These are phyloP conservation scores for Dicentrarchus labrax DNA, from an alignment of 2,113 vertebrate species.

Conservation along the genomic window DNA sequence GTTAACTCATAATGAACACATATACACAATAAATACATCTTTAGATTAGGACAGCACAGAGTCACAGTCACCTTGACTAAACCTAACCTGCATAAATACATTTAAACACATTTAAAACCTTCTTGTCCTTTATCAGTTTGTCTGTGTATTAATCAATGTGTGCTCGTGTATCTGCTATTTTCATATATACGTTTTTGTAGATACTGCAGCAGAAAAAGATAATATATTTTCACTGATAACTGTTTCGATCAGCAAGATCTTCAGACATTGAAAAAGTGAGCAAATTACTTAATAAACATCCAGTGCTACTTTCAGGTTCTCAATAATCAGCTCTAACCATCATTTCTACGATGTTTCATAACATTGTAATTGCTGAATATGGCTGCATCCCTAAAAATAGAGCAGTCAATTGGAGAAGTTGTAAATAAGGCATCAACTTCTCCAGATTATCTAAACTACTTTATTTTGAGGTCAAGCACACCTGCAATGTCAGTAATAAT, in stretches of 20 bases:
- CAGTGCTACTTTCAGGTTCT: too few species aligned
- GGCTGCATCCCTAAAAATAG: not conserved
- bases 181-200: not conserved
- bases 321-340: not conserved
- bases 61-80: not conserved
- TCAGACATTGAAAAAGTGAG: too few species aligned
- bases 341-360: not conserved
- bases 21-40: not conserved
- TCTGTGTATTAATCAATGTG: not conserved
- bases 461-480: not conserved
- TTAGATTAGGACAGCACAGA: not conserved
- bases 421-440: not conserved
- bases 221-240: too few species aligned
- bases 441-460: not conserved
- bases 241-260: too few species aligned
- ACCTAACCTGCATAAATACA: slow-evolving; percentile 1
- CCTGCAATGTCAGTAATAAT: not conserved
- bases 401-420: not conserved
- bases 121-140: not conserved
- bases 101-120: slow-evolving; percentile 4
- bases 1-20: not conserved
- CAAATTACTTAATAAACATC: not conserved
- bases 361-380: not conserved
- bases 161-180: not conserved
- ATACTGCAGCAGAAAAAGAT: not conserved